Evolutionary conservation across 2,888 invertebrate genomes (phyloP).

Genomic region (Pyralis farinalis): DNA sequence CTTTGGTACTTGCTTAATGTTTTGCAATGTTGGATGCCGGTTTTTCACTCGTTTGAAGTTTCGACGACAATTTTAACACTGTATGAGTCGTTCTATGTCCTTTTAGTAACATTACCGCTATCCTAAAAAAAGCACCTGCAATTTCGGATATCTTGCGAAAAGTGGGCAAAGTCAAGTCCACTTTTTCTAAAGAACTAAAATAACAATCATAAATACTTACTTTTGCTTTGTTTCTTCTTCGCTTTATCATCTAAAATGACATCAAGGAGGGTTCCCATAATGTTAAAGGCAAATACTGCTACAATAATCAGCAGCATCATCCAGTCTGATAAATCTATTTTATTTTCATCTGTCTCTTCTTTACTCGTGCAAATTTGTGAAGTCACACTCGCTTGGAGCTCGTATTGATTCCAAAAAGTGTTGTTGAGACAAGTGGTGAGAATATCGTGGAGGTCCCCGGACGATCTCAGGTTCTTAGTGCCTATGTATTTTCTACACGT

Average conservation of each 20-base stretch:
- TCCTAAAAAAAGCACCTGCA: too few species aligned
- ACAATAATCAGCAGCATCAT: not conserved
- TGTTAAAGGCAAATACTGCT: not conserved
- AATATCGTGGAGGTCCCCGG: constrained; percentile 31
- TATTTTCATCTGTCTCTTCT: not conserved
- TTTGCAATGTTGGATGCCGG: too few species aligned
- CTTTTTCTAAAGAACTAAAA: too few species aligned
- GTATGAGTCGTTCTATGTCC: too few species aligned
- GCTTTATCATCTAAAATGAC: not conserved
- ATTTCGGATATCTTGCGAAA: too few species aligned
- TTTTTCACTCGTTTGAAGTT: too few species aligned
- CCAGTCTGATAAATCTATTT: not conserved
- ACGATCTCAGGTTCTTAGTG: constrained; percentile 23
- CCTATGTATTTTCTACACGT: constrained; percentile 23
- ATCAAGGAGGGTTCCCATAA: not conserved
- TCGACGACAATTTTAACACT: too few species aligned
- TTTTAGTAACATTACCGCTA: too few species aligned
- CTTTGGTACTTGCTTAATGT: too few species aligned
- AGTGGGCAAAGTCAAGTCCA: too few species aligned
- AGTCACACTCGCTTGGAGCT: constrained; percentile 21
- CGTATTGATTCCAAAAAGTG: constrained; percentile 24
- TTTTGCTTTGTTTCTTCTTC: not conserved
- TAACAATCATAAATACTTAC: too few species aligned
- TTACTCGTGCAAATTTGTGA: constrained; percentile 20
- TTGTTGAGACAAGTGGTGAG: constrained; percentile 60